These are phyloP conservation scores for Elmis aenea DNA, from an alignment of 2,888 invertebrate species.

Conservation along the genomic window DNA sequence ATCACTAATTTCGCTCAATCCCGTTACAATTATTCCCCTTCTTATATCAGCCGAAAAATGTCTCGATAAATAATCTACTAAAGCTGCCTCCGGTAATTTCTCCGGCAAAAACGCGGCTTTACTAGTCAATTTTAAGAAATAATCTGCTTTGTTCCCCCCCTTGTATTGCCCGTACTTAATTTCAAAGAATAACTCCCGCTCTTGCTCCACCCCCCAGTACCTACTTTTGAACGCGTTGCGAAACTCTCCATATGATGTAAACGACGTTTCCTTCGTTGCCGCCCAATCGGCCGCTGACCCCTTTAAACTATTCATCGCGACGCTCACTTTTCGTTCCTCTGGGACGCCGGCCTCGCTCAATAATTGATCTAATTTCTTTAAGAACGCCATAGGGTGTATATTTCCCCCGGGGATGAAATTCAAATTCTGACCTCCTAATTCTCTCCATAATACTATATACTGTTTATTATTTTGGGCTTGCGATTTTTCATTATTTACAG, in stretches of 20 bases:
- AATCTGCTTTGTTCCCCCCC: slow-evolving; percentile 3
- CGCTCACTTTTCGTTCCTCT: background rate
- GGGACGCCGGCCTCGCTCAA: slow-evolving; percentile 6
- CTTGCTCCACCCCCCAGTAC: slow-evolving; percentile 6
- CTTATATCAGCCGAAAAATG: slow-evolving; percentile 9
- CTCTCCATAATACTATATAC: slow-evolving; percentile 7
- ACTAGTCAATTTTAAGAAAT: slow-evolving; percentile 6
- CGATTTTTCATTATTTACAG: no score
- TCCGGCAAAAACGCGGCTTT: slow-evolving; percentile 5
- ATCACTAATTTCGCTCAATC: slow-evolving; percentile 2
- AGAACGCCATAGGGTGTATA: slow-evolving; percentile 1
- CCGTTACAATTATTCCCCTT: slow-evolving; percentile 5
- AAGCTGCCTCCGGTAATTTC: slow-evolving; percentile 1
- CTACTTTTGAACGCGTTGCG: slow-evolving; percentile 3
- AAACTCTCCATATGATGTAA: slow-evolving; percentile 1
- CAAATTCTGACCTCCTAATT: slow-evolving; percentile 6
- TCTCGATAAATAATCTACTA: slow-evolving; percentile 3
- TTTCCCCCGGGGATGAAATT: slow-evolving; percentile 2
- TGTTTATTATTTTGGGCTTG: no score
- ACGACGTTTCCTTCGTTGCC: slow-evolving; percentile 1
- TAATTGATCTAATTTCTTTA: slow-evolving; percentile 6
- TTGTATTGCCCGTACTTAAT: slow-evolving; percentile 3
- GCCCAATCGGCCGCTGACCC: slow-evolving; percentile 7
- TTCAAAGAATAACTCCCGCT: slow-evolving; percentile 4
- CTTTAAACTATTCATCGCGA: slow-evolving; percentile 4